These are phyloP conservation scores for Caenorhabditis inopinata DNA, from an alignment of 1,140 invertebrate species.

Conservation along the genomic window DNA sequence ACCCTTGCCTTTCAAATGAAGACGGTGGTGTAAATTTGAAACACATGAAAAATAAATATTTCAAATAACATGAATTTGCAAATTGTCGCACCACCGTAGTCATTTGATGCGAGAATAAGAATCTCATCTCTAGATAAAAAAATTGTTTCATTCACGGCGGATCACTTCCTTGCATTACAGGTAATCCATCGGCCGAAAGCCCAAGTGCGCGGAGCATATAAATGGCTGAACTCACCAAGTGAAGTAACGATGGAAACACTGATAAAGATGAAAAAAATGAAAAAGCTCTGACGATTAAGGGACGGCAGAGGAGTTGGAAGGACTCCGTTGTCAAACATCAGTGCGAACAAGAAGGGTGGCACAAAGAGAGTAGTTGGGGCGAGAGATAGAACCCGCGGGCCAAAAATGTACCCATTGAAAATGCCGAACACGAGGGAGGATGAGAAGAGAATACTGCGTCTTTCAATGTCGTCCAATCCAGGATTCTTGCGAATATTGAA, in stretches of 20 bases:
- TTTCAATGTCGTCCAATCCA: constrained; percentile 37
- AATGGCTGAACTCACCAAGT: not conserved
- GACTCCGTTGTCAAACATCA: constrained; percentile 30
- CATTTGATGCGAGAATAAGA: too few relatives aligned
- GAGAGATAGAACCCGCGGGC: constrained; percentile 11
- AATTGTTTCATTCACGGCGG: too few relatives aligned
- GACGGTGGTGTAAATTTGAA: too few relatives aligned
- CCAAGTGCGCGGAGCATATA: too few relatives aligned
- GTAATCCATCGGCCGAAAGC: too few relatives aligned
- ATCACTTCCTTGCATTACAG: too few relatives aligned
- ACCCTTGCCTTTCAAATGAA: too few relatives aligned
- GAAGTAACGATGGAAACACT: not conserved
- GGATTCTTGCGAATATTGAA: constrained; percentile 22
- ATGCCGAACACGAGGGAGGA: constrained; percentile 12
- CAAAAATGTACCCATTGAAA: constrained; percentile 4
- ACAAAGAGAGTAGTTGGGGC: constrained; percentile 30
- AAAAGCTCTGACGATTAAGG: constrained; percentile 18
- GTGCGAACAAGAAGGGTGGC: constrained; percentile 30
- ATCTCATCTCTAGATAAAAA: too few relatives aligned
- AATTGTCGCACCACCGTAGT: too few relatives aligned
- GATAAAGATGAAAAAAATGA: not conserved
- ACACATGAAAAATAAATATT: too few relatives aligned
- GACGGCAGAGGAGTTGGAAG: constrained; percentile 14
- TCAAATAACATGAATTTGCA: too few relatives aligned
- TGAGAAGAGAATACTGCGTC: constrained; percentile 25